Evolutionary conservation across 2,113 vertebrate genomes (phyloP).

Genomic region (Trinectes maculatus): DNA sequence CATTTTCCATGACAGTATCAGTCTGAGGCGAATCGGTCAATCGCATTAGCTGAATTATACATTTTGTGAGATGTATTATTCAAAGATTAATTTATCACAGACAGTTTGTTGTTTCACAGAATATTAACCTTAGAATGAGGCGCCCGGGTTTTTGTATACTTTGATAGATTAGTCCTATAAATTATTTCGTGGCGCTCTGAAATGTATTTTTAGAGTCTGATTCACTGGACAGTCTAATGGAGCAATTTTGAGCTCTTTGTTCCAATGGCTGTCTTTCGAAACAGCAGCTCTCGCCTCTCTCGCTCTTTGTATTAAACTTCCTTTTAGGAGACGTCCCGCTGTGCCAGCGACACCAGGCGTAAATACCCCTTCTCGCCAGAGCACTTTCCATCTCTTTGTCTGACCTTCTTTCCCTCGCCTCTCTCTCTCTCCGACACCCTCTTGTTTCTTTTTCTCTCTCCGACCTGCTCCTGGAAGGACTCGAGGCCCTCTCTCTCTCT

Average conservation of each 20-base stretch:
- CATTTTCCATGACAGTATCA: conserved; percentile 45
- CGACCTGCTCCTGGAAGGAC: conserved; percentile 33
- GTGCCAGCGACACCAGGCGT: conserved; percentile 68
- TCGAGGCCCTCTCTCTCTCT: conserved; percentile 41
- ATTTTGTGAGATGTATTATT: conserved; percentile 73
- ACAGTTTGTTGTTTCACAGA: conserved; percentile 67
- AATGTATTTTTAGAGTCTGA: conserved; percentile 57
- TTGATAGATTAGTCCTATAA: conserved; percentile 69
- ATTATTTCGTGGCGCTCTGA: conserved; percentile 64
- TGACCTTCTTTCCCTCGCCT: conserved; percentile 69
- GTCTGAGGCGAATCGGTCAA: conserved; percentile 55
- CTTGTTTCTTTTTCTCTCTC: conserved; percentile 31
- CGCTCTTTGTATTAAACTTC: conserved; percentile 52
- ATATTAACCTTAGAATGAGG: conserved; percentile 65
- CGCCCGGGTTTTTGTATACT: conserved; percentile 54
- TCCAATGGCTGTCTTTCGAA: conserved; percentile 57
- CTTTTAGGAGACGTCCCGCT: conserved; percentile 66
- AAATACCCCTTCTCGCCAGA: conserved; percentile 64
- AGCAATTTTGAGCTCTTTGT: conserved; percentile 66
- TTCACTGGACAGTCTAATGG: conserved; percentile 68
- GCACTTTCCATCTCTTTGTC: conserved; percentile 61
- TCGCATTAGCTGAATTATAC: conserved; percentile 73
- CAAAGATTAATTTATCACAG: conserved; percentile 64
- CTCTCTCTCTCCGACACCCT: conserved; percentile 14
- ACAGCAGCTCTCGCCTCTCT: conserved; percentile 35